Evolutionary conservation across 2,797 vertebrate species (phyloP).

Genomic region (Scolopax bukidnonensis): DNA sequence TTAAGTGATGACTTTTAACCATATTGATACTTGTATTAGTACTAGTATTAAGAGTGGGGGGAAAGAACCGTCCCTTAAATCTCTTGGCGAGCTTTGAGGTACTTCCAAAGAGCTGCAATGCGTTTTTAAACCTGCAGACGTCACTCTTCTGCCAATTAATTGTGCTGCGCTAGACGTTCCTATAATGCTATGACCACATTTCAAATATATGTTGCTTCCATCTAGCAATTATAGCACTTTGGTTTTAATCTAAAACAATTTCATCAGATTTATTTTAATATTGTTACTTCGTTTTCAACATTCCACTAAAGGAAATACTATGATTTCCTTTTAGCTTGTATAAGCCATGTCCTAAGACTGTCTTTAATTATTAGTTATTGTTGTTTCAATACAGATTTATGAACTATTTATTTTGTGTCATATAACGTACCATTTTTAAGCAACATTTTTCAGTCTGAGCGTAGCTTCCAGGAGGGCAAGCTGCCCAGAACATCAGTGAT

Average conservation of each 20-base stretch:
- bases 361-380: constrained; percentile 76
- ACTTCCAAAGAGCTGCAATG: not conserved
- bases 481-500: constrained; percentile 79
- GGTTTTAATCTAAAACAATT: constrained; percentile 54
- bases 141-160: constrained; percentile 58
- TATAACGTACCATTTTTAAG: constrained; percentile 67
- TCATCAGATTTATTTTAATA: constrained; percentile 47
- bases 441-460: constrained; percentile 36
- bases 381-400: constrained; percentile 76
- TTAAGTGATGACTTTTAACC: not conserved
- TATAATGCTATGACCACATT: not conserved
- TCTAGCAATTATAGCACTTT: constrained; percentile 38
- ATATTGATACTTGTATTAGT: not conserved
- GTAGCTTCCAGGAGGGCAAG: constrained; percentile 74
- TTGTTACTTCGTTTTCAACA: constrained; percentile 8
- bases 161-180: not conserved
- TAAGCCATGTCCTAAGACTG: constrained; percentile 19
- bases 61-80: not conserved
- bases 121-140: constrained; percentile 61
- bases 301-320: constrained; percentile 9
- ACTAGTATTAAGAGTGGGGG: not conserved
- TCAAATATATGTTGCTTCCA: constrained; percentile 15
- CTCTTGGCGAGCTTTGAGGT: not conserved
- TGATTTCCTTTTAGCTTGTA: constrained; percentile 55
- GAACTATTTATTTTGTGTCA: constrained; percentile 70